Evolutionary conservation across 2,888 invertebrate species (phyloP), one percentile per base, ranked within the genome.

Genomic region (Criorhina ranunculi): DNA sequence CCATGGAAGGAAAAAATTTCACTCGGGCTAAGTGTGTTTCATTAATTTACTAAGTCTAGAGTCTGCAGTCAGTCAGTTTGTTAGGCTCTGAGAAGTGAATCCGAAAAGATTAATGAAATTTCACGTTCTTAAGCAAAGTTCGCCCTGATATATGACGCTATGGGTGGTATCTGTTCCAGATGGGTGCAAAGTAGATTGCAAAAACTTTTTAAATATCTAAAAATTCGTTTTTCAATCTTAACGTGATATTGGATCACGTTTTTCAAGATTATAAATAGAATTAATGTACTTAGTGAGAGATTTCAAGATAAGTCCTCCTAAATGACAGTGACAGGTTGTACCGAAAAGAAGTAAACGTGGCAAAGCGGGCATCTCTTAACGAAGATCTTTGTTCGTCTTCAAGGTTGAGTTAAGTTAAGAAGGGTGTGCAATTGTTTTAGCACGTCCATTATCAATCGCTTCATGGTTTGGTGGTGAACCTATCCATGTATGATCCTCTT

Each of bases 21-120:
- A 80, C 62, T 59, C 53, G 37, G 59, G 80, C 70, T 70, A 80
- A 76, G 85, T 75, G 80, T 57, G 59, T 85, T 80, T 76, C 80
- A 85, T 85, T 85, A 75, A 85, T 85, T 80, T 85, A 69, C 75
- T 64, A 76, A 80, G 66, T 80, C 80, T 76, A 80, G 60, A 85
- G 75, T n/a, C n/a, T 85, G 85, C 85, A 85, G 75, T 66, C 80
- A 80, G 83, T 85, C 75, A 55, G 78, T 44, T 59, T 44, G 70
- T 46, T 64, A 51, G 62, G 31, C 59, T 60, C 11, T 17, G 31
- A 44, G 73, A 66, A 51, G 85, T 53, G 70, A 53, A 70, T 80
- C 59, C 59, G 53, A 66, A 60, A 70, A 85, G 80, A 85, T 80
- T 76, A 85, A 85, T 80, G 80, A 80, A 85, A 80, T 85, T 66